phyloP scores from a whole-genome alignment of 2,113 vertebrate species.

The Pseudopodoces humilis region DNA sequence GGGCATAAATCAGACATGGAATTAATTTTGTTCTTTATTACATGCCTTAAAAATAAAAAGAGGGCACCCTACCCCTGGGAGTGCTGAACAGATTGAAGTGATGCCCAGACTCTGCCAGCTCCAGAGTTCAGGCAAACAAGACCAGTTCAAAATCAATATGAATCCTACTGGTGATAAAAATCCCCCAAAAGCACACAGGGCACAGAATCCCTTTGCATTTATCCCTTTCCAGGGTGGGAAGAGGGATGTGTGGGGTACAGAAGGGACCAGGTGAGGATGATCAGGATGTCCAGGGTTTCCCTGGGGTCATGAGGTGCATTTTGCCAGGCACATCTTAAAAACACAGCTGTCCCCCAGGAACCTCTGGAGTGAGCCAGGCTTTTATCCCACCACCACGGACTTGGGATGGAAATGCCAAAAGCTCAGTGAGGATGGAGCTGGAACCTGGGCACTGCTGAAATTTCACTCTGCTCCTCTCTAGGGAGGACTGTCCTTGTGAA shows the following conservation, averaged over 20 bases:
- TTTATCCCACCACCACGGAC: background rate
- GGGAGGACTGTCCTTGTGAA: background rate
- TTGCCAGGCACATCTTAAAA: background rate
- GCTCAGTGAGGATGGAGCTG: background rate
- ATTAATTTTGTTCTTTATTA: conserved; percentile 66
- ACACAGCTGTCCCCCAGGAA: background rate
- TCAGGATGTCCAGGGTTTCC: background rate
- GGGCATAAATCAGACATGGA: conserved; percentile 61
- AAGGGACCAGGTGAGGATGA: background rate
- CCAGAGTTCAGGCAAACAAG: background rate
- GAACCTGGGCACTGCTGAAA: background rate
- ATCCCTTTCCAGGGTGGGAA: background rate
- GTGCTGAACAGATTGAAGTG: conserved; percentile 34
- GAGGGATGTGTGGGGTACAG: fast-evolving
- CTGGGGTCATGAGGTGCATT: background rate
- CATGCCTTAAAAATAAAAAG: conserved; percentile 56
- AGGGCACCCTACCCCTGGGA: conserved; percentile 7
- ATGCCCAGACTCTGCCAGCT: conserved; percentile 19
- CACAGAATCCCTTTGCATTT: background rate
- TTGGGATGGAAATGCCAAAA: background rate
- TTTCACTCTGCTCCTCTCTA: background rate
- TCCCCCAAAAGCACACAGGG: background rate
- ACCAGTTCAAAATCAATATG: background rate
- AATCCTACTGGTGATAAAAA: background rate
- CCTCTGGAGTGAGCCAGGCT: background rate